A percentile compares a stretch with the other conserved stretches of the same genome.
Evolutionary conservation across 2,113 vertebrate species (phyloP).

Genomic region (Neodontobutis hainanensis): DNA sequence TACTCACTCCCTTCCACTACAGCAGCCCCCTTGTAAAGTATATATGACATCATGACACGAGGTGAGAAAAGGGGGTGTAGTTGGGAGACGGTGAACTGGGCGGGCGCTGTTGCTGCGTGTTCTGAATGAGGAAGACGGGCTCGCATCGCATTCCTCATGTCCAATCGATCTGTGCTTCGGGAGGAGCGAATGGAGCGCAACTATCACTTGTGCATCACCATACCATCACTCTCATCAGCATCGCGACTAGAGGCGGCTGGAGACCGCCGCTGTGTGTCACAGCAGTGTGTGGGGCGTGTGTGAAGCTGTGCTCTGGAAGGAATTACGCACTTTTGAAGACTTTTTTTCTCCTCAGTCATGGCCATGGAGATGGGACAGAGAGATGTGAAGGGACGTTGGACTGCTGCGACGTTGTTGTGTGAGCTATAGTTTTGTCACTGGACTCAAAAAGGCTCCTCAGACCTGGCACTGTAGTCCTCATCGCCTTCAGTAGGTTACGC

Average conservation of each 20-base stretch:
- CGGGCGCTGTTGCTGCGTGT: conserved; percentile 79
- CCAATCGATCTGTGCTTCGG: conserved; percentile 80
- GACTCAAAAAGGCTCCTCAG: conserved; percentile 31
- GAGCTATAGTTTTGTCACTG: conserved; percentile 31
- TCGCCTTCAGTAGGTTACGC: conserved; percentile 18
- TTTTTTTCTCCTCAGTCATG: conserved; percentile 50
- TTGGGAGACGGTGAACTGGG: conserved; percentile 68
- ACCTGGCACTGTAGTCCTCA: conserved; percentile 20
- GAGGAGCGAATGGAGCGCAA: conserved; percentile 77
- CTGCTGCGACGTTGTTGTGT: conserved; percentile 30
- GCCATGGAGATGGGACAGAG: conserved; percentile 44
- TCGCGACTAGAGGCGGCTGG: conserved; percentile 55
- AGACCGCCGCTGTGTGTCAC: conserved; percentile 41
- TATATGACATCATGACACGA: conserved; percentile 77
- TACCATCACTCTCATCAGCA: conserved; percentile 70
- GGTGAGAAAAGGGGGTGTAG: conserved; percentile 43
- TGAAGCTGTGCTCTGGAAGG: conserved; percentile 58
- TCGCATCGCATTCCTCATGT: conserved; percentile 77
- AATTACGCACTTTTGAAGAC: conserved; percentile 69
- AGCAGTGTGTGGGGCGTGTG: conserved; percentile 42
- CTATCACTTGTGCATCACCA: conserved; percentile 72
- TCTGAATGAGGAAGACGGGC: conserved; percentile 77
- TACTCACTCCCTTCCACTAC: not conserved
- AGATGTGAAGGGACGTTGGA: conserved; percentile 43
- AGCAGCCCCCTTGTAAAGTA: conserved; percentile 65